Evolutionary conservation across 2,888 invertebrate species (phyloP), one percentile per base, ranked within the genome.

Genomic region (Coelopa pilipes): DNA sequence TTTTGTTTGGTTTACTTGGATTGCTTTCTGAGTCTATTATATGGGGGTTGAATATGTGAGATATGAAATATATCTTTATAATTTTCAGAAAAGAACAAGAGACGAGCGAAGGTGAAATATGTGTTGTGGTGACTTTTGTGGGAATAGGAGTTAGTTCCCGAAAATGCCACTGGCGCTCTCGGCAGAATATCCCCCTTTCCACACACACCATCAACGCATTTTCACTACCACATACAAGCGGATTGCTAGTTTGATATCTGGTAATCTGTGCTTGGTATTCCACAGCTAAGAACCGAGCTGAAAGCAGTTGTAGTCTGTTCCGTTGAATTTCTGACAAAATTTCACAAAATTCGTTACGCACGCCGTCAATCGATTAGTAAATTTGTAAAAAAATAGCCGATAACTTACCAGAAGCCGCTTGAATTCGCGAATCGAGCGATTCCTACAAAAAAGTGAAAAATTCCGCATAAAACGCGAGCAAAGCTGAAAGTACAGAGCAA

Each of bases 291-390:
- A 68, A 55, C 55, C 55, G 15, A 68, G 55, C 21, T 68, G 53
- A 67, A 67, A 55, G 53, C 34, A 34, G 55, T 53, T 53, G 34
- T 53, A n/a, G 59, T 49, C 21, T 13, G 62, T 62, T 45, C 62
- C 53, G 70, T 70, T 62, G 63, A 70, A 62, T 62, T 70, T 70
- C 63, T 70, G 50, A 70, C 17, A 17, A 70, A 46, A 50, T 70
- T 70, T 62, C 17, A 62, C 13, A 70, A 70, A 63, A 55, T 62
- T 62, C 53, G 21, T 47, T 70, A 21, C 24, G 17, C 13, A 24
- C 59, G 53, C 53, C 53, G 53, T 45, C 21, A 45, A 34, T 63
- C 63, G 21, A 69, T 24, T 19, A 45, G 53, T 57, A 19, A 69
- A 69, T 46, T 34, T 63, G 34, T 47, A 70, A 15, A 70, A 21